Conservation (phyloP, 2,797 vertebrate species). For the Anguilla marmorata region DNA sequence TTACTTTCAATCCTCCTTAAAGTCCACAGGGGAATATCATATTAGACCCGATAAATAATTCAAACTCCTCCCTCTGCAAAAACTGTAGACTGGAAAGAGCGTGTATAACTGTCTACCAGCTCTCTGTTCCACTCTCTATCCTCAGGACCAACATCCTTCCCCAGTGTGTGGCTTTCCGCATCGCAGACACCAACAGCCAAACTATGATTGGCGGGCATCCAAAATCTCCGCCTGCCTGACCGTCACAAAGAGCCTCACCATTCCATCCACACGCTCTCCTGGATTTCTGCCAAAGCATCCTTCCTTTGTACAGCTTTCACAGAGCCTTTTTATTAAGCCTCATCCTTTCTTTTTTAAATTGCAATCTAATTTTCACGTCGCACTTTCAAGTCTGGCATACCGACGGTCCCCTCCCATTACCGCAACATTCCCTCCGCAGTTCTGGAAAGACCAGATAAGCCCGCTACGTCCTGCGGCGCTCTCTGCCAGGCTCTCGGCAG, state of each 20-base stretch:
- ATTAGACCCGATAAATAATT: background rate
- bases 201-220: background rate
- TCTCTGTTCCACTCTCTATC: background rate
- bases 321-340: background rate
- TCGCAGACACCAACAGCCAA: background rate
- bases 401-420: background rate
- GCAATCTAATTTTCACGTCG: background rate
- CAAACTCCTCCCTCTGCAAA: background rate
- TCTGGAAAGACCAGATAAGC: background rate
- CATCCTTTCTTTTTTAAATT: background rate
- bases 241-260: background rate
- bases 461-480: background rate
- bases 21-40: background rate
- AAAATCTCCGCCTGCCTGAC: background rate
- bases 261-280: background rate
- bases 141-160: background rate
- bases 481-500: no score
- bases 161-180: background rate
- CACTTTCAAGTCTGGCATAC: background rate
- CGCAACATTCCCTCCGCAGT: background rate
- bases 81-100: background rate
- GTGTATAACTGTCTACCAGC: background rate
- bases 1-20: background rate
- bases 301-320: background rate
- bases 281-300: background rate